These are phyloP conservation scores for Drosophila carrolli DNA, from an alignment of 1,140 invertebrate species.

Conservation along the genomic window DNA sequence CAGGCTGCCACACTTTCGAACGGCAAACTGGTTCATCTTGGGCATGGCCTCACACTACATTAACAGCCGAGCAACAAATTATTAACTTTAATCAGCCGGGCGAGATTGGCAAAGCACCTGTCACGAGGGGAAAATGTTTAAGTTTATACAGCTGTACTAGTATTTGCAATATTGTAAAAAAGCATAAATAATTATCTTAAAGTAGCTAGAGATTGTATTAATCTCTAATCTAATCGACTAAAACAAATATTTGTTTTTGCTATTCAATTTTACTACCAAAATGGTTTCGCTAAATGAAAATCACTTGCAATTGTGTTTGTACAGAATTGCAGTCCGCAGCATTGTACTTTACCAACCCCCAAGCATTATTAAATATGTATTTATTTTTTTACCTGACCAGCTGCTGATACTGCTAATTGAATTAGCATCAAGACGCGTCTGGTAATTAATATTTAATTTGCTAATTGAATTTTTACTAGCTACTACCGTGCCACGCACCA, in stretches of 20 bases:
- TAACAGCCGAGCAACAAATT: constrained; percentile 31
- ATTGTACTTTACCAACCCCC: background rate
- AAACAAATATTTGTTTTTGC: too few species aligned
- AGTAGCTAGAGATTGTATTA: too few species aligned
- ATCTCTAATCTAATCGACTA: too few species aligned
- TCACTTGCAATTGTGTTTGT: too few species aligned
- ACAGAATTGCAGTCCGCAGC: too few species aligned
- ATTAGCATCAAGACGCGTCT: constrained; percentile 56
- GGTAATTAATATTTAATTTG: constrained; percentile 72
- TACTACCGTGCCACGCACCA: constrained; percentile 62
- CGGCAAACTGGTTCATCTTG: constrained; percentile 68
- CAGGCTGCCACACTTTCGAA: constrained; percentile 37
- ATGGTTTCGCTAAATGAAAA: too few species aligned
- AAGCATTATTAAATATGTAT: constrained; percentile 8
- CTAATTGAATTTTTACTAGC: constrained; percentile 64
- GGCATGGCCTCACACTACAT: constrained; percentile 56
- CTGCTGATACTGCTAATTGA: constrained; percentile 48
- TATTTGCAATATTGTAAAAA: background rate
- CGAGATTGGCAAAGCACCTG: constrained; percentile 27
- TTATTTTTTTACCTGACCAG: constrained; percentile 27
- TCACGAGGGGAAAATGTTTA: background rate
- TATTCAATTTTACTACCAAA: too few species aligned
- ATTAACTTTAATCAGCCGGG: constrained; percentile 36
- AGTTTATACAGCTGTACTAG: background rate
- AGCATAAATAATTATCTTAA: too few species aligned